These are phyloP conservation scores for Leptura quadrifasciata DNA, from an alignment of 2,888 invertebrate genomes.

Conservation along the genomic window DNA sequence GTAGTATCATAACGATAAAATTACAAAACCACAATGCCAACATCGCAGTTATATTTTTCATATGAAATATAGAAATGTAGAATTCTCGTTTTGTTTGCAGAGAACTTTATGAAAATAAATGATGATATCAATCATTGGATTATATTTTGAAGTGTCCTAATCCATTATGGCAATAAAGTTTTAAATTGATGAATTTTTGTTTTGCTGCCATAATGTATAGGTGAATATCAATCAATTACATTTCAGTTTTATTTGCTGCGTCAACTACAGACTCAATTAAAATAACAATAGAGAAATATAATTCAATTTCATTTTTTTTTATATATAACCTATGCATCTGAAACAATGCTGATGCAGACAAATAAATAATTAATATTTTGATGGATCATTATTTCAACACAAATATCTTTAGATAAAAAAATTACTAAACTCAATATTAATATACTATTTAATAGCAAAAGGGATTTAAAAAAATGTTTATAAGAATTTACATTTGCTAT, in stretches of 20 bases:
- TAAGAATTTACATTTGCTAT: too few relatives aligned
- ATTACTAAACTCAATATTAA: too few relatives aligned
- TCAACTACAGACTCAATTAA: constrained; percentile 54
- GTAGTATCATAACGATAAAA: neutral
- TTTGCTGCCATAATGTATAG: constrained; percentile 51
- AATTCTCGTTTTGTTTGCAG: constrained; percentile 33
- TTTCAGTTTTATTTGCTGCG: constrained; percentile 51
- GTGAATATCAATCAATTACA: constrained; percentile 56
- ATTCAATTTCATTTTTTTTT: constrained; percentile 7
- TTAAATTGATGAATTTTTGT: constrained; percentile 60
- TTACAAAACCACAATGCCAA: constrained; percentile 12
- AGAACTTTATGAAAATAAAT: constrained; percentile 51
- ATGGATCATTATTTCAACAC: neutral
- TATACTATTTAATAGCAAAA: too few relatives aligned
- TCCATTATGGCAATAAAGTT: constrained; percentile 56
- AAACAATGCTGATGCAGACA: constrained; percentile 2
- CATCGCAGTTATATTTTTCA: constrained; percentile 23
- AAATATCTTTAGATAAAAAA: neutral
- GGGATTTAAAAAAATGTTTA: too few relatives aligned
- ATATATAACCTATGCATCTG: neutral
- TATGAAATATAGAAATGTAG: constrained; percentile 24
- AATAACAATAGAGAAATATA: constrained; percentile 47
- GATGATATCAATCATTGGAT: constrained; percentile 56
- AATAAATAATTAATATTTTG: neutral
- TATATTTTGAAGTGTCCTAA: constrained; percentile 54